phyloP scores from a whole-genome alignment of 2,113 vertebrate genomes.

The human (Homo sapiens) region GRCh38 chr5:17358001-17358500 shows the following conservation, averaged over 20 bases:
- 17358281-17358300: background rate
- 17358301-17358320: background rate
- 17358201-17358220: background rate
- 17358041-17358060: background rate
- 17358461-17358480: background rate
- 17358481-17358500: background rate
- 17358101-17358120: background rate
- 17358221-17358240: background rate
- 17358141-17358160: background rate
- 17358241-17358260: background rate
- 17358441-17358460: background rate
- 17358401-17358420: background rate
- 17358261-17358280: background rate
- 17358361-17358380: background rate
- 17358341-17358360: background rate
- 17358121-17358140: background rate
- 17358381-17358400: background rate
- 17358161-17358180: background rate
- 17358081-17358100: background rate
- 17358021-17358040: background rate
- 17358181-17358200: background rate
- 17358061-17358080: conserved; percentile 9
- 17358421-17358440: background rate
- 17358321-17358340: background rate
- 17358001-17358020: no score